Evolutionary conservation across 2,113 vertebrate genomes (phyloP).

Genomic region (Probosciger aterrimus): DNA sequence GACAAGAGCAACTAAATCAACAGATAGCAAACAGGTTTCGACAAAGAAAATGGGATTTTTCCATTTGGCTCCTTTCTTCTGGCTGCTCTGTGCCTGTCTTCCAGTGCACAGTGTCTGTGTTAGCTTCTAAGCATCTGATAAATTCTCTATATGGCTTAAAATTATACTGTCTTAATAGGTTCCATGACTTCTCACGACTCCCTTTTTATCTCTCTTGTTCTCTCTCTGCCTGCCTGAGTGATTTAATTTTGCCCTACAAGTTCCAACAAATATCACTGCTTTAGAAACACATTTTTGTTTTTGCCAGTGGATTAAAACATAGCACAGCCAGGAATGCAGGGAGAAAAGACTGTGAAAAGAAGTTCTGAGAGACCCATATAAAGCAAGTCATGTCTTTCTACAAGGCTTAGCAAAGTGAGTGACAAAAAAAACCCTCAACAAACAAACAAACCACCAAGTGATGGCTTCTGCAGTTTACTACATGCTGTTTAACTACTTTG

Average conservation of each 20-base stretch:
- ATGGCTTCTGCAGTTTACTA: background rate
- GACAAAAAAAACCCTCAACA: background rate
- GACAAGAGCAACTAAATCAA: background rate
- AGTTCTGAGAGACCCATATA: background rate
- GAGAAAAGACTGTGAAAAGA: background rate
- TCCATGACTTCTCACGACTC: background rate
- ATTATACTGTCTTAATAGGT: background rate
- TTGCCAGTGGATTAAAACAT: background rate
- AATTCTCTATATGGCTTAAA: background rate
- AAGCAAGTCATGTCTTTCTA: background rate
- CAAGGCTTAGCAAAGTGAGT: background rate
- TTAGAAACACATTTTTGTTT: background rate
- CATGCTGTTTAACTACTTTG: background rate
- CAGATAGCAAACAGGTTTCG: background rate
- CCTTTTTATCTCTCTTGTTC: background rate
- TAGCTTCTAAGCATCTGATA: background rate
- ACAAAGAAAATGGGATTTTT: background rate
- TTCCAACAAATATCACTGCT: background rate
- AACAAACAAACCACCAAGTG: background rate
- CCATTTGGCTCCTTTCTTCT: background rate
- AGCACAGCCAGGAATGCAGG: background rate
- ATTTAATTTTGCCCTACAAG: background rate
- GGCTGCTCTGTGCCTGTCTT: background rate
- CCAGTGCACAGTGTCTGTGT: background rate
- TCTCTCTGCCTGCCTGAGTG: background rate